Conservation (phyloP, 1,140 invertebrate species). For the Bombus pascuorum region DNA sequence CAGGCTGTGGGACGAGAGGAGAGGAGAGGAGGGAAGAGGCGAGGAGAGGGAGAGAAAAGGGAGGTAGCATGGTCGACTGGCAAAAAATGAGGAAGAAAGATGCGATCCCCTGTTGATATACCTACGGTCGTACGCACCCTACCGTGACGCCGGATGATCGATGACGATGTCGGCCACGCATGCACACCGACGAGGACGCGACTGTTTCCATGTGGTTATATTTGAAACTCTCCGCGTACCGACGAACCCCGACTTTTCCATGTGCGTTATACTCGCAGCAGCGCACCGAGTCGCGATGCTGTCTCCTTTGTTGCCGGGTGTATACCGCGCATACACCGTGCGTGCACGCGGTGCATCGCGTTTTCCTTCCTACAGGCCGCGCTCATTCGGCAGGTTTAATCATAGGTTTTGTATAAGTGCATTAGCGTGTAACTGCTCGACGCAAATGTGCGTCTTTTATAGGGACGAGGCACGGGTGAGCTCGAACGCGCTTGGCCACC, state of each 20-base stretch:
- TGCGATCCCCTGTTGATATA: conserved; percentile 66
- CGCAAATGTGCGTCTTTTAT: conserved; percentile 51
- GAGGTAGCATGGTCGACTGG: conserved; percentile 54
- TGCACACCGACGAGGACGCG: conserved; percentile 22
- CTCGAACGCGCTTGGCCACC: not conserved
- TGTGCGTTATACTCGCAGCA: not conserved
- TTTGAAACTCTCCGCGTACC: not conserved
- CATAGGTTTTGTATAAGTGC: conserved; percentile 56
- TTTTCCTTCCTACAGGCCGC: not conserved
- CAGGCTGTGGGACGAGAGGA: conserved; percentile 1
- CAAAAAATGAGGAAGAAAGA: conserved; percentile 66
- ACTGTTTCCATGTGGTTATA: not conserved
- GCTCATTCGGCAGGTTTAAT: conserved; percentile 41
- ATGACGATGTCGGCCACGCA: conserved; percentile 65
- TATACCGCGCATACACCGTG: not conserved
- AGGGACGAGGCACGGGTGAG: not conserved
- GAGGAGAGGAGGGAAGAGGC: not conserved
- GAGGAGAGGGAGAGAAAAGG: not conserved
- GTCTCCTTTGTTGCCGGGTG: conserved; percentile 30
- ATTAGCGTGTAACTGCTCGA: conserved; percentile 55
- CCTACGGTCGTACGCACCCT: conserved; percentile 62
- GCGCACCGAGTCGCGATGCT: conserved; percentile 18
- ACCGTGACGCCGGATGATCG: conserved; percentile 69
- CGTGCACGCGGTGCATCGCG: not conserved
- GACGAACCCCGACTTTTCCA: not conserved